Percentiles rank a stretch among this genome's conserved stretches.
phyloP scores from a whole-genome alignment of 2,888 invertebrate species.

The Ligdia adustata region DNA sequence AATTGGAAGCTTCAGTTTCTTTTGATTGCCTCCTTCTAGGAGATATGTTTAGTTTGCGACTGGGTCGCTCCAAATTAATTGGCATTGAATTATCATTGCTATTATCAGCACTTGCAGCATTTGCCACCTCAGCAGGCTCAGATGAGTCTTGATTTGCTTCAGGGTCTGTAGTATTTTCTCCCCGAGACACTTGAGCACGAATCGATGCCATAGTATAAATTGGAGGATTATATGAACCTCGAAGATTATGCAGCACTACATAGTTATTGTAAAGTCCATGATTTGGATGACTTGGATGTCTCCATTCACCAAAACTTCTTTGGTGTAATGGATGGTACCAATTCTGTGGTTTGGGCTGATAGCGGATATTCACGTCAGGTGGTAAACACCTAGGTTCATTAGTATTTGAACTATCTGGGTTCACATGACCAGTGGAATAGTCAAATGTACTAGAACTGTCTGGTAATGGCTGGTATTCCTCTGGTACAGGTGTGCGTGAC shows the following conservation, averaged over 20 bases:
- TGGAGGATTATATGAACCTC: constrained; percentile 55
- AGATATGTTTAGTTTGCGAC: constrained; percentile 73
- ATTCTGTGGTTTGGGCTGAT: constrained; percentile 68
- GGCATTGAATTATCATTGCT: constrained; percentile 11
- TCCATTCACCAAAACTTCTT: no score
- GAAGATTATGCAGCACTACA: constrained; percentile 58
- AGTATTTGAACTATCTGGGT: constrained; percentile 50
- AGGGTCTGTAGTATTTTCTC: not conserved
- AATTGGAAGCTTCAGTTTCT: constrained; percentile 63
- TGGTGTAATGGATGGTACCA: constrained; percentile 60
- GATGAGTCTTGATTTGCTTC: constrained; percentile 6
- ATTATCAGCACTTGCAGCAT: not conserved
- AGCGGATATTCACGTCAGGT: constrained; percentile 65
- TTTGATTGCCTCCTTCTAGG: constrained; percentile 70
- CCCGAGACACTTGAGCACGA: constrained; percentile 1
- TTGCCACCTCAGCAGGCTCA: not conserved
- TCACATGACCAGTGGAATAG: constrained; percentile 52
- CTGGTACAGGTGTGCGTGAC: constrained; percentile 73
- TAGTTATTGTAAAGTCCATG: constrained; percentile 55
- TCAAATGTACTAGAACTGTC: constrained; percentile 74
- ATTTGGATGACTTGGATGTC: constrained; percentile 10
- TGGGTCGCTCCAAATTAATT: constrained; percentile 65
- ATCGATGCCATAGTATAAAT: constrained; percentile 49
- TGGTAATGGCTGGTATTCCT: constrained; percentile 76
- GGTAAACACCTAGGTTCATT: constrained; percentile 48